Evolutionary conservation across 2,888 invertebrate genomes (phyloP).

Genomic region (Syritta pipiens): DNA sequence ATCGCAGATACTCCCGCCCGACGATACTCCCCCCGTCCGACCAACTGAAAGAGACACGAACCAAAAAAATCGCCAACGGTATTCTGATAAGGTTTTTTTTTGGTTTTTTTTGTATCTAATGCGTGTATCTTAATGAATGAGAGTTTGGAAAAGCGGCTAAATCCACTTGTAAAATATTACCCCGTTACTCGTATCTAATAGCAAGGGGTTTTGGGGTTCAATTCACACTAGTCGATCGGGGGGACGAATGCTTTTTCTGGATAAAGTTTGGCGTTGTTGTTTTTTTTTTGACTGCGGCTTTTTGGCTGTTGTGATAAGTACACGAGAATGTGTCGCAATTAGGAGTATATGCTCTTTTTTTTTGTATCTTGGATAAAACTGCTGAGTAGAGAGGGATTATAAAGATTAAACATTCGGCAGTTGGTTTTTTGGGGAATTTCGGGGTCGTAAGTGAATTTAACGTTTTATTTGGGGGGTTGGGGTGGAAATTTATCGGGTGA

Average conservation of each 20-base stretch:
- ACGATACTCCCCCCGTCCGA: background rate
- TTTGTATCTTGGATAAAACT: slow-evolving; percentile 63
- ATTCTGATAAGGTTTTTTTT: slow-evolving; percentile 63
- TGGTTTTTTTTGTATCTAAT: slow-evolving; percentile 36
- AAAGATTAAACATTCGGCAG: slow-evolving; percentile 54
- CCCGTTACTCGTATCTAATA: background rate
- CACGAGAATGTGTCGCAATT: slow-evolving; percentile 50
- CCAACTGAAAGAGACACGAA: background rate
- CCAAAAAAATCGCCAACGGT: slow-evolving; percentile 44
- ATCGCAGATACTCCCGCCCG: slow-evolving; percentile 41
- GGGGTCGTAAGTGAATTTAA: slow-evolving; percentile 11
- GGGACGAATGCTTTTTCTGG: slow-evolving; percentile 20
- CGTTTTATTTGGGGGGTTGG: background rate
- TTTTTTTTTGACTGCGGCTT: background rate
- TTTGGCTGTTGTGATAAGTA: background rate
- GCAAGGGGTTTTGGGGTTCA: slow-evolving; percentile 4
- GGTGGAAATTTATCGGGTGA: background rate
- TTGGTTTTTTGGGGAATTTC: slow-evolving; percentile 1
- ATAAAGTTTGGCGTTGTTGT: slow-evolving; percentile 17
- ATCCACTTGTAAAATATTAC: slow-evolving; percentile 50
- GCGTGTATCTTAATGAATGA: slow-evolving; percentile 61
- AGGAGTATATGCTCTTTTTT: slow-evolving; percentile 17
- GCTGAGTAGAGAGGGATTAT: slow-evolving; percentile 56
- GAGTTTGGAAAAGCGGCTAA: slow-evolving; percentile 10
- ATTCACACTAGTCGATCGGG: background rate